These are phyloP conservation scores for Eospalax fontanierii DNA, from an alignment of 2,797 vertebrate species.

Conservation along the genomic window DNA sequence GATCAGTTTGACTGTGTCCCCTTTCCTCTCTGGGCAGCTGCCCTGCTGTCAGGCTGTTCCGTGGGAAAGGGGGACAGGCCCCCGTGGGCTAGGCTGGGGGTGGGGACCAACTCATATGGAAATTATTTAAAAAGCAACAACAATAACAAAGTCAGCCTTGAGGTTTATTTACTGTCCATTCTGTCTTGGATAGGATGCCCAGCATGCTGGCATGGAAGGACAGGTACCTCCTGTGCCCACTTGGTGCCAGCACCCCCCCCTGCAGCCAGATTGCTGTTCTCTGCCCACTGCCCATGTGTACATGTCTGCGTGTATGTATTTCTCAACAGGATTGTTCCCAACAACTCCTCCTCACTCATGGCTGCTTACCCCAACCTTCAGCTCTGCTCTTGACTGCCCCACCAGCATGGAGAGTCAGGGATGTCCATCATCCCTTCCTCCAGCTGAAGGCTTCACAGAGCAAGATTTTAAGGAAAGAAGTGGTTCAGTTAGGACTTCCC, in stretches of 20 bases:
- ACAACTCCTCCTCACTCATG: neutral
- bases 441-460: neutral
- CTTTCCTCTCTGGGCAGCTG: slow-evolving; percentile 64
- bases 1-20: slow-evolving; percentile 51
- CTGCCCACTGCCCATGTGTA: neutral
- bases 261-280: neutral
- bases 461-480: neutral
- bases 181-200: neutral
- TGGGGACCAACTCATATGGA: slow-evolving; percentile 2
- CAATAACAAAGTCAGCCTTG: neutral
- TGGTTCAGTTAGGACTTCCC: neutral
- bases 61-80: neutral
- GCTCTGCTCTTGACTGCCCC: neutral
- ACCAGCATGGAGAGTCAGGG: neutral
- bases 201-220: neutral
- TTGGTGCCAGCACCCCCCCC: neutral
- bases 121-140: slow-evolving; percentile 44
- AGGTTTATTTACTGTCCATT: neutral
- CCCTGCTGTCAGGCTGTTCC: slow-evolving; percentile 46
- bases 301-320: neutral
- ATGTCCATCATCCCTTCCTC: neutral
- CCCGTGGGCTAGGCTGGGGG: neutral
- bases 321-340: neutral
- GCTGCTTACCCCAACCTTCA: neutral
- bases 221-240: neutral